Evolutionary conservation across 2,888 invertebrate genomes (phyloP).

Genomic region (Andrena praecox): DNA sequence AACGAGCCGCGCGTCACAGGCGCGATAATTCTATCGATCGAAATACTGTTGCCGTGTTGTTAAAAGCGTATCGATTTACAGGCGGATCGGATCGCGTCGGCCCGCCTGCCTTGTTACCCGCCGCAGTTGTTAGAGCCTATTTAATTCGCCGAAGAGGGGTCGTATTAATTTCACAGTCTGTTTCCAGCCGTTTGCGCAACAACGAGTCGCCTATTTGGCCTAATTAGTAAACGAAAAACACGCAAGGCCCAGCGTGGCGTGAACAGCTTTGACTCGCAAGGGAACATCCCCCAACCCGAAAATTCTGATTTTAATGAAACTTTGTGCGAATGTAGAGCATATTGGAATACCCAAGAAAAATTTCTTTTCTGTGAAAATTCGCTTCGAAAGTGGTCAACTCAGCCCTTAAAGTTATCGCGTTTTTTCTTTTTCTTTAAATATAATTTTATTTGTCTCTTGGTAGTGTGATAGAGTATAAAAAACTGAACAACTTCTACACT

Average conservation of each 20-base stretch:
- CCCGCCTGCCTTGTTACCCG: background rate
- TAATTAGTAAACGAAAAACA: conserved; percentile 33
- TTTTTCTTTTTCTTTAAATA: too few species aligned
- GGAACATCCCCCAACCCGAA: too few species aligned
- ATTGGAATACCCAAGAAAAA: too few species aligned
- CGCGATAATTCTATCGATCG: conserved; percentile 44
- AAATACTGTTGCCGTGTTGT: conserved; percentile 45
- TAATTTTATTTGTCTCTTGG: too few species aligned
- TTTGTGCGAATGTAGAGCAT: too few species aligned
- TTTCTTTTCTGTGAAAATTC: too few species aligned
- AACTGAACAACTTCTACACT: too few species aligned
- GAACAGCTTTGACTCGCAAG: conserved; percentile 12
- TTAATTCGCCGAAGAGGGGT: conserved; percentile 21
- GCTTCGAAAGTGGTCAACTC: too few species aligned
- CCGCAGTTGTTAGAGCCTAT: conserved; percentile 7
- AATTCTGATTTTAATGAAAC: too few species aligned
- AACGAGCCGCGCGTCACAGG: conserved; percentile 3
- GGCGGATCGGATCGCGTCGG: background rate
- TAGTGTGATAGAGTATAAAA: too few species aligned
- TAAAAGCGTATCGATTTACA: conserved; percentile 25
- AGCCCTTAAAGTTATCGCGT: too few species aligned
- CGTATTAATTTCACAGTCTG: conserved; percentile 55
- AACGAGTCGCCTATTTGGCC: conserved; percentile 26
- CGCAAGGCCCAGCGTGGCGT: conserved; percentile 18
- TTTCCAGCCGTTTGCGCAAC: conserved; percentile 31